phyloP scores from a whole-genome alignment of 35 echinoderm and acorn worm genomes.

The Heliocidaris erythrogramma region DNA sequence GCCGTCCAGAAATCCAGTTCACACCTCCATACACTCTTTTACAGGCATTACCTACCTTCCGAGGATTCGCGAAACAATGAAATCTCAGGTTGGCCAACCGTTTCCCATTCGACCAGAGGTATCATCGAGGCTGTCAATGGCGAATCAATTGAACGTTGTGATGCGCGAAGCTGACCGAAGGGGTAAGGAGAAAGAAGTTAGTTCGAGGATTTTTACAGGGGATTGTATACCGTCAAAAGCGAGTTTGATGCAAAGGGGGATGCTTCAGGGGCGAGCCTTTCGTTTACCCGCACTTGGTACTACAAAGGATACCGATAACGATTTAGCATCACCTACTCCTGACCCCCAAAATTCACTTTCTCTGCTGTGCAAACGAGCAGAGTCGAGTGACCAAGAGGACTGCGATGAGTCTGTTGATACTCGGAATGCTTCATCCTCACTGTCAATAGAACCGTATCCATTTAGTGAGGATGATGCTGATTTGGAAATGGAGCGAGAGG shows the following conservation, averaged over 20 bases:
- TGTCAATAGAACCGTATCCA: slow-evolving; percentile 59
- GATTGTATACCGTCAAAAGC: background rate
- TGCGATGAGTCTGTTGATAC: background rate
- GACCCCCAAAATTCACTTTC: background rate
- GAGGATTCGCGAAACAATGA: background rate
- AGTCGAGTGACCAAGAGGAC: background rate
- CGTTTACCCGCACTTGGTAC: background rate
- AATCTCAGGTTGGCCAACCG: background rate
- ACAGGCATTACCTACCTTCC: background rate
- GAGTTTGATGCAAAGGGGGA: background rate
- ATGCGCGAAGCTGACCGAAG: background rate
- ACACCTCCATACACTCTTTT: background rate
- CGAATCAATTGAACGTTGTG: background rate
- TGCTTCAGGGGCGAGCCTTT: background rate
- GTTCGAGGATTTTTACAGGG: background rate
- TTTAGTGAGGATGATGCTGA: background rate
- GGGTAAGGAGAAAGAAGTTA: background rate
- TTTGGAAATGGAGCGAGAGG: background rate
- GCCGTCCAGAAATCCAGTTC: background rate
- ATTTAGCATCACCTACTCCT: background rate
- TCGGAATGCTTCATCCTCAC: background rate
- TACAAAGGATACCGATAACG: background rate
- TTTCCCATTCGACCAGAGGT: slow-evolving; percentile 8
- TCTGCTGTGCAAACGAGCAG: background rate
- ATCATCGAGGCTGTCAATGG: background rate